Evolutionary conservation across 2,797 vertebrate species (phyloP), one percentile per base, ranked within the genome.

Genomic region (Argya squamiceps): DNA sequence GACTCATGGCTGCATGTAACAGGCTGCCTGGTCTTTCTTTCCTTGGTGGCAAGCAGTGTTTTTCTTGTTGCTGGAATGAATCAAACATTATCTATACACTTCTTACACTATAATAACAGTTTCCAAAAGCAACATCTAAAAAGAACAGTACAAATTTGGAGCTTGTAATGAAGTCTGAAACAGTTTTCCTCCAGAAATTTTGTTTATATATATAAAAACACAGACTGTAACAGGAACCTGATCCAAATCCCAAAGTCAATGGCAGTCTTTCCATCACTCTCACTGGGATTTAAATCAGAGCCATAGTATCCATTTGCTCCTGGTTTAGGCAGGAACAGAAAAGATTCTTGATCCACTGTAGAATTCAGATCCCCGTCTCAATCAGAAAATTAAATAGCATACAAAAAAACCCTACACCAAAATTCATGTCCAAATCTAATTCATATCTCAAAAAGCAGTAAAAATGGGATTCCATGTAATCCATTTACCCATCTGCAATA

Each of bases 101-200:
- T 59, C 41, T 59, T 32, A 52, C 5, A 52, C 30, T 60, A 12
- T 4, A 46, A 12, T 34, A 87, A 50, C 5, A 67, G 16, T 36
- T 89, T 77, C 29, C 36, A 85, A 70, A 89, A 85, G 36, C 15
- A 92, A 84, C 44, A 56, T 19, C 17, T 83, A 83, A 70, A 80
- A 76, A 74, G 12, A 52, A 37, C 24, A 14, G 23, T 37, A 49
- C 0, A 11, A 67, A 80, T 41, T 62, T 39, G 21, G 17, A 73
- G 14, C 29, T 77, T 52, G 34, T 21, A 81, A 62, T 6, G 9
- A 70, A 80, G 39, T 9, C 43, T 78, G 32, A 84, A 85, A 34
- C 8, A 92, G 21, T 58, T 79, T 64, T 85, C 64, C 58, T 75
- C 47, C 11, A 49, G 32, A 24, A 43, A 77, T 77, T 76, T 69